Conservation (phyloP, 1,140 invertebrate species). For the Aethina tumida region DNA sequence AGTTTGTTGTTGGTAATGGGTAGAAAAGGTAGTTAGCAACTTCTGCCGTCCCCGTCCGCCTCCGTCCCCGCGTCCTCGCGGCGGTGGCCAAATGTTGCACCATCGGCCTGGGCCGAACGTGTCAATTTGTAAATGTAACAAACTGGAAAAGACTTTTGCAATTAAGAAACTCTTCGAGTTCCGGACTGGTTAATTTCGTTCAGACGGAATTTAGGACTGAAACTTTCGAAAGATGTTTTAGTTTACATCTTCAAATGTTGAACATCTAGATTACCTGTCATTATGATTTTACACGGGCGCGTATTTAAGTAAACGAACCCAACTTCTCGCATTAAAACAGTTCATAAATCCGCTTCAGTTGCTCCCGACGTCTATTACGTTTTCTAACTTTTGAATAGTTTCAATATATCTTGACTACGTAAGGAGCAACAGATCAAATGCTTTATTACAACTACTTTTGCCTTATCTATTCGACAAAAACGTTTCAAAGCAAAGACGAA, state of each 20-base stretch:
- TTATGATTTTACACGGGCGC: constrained; percentile 20
- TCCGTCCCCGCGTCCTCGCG: no score
- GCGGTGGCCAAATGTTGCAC: constrained; percentile 18
- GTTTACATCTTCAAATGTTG: constrained; percentile 19
- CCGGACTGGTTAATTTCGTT: constrained; percentile 21
- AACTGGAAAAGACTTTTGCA: constrained; percentile 31
- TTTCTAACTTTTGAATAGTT: constrained; percentile 10
- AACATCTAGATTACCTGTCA: constrained; percentile 22
- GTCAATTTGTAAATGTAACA: constrained; percentile 32
- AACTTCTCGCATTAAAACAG: constrained; percentile 20
- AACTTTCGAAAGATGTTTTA: constrained; percentile 18
- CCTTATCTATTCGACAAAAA: background rate
- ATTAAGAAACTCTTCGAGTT: constrained; percentile 24
- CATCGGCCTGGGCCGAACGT: constrained; percentile 21
- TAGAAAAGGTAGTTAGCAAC: constrained; percentile 24
- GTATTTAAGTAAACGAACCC: constrained; percentile 20
- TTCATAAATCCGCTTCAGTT: constrained; percentile 19
- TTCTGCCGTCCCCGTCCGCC: constrained; percentile 10
- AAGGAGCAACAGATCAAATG: constrained; percentile 11
- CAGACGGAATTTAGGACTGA: constrained; percentile 16
- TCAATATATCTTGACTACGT: constrained; percentile 13
- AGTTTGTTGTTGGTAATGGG: constrained; percentile 22
- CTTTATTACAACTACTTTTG: constrained; percentile 6
- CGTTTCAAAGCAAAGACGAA: no score
- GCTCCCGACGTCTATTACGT: constrained; percentile 11